A percentile compares a stretch with the other conserved stretches of the same genome.
Conservation (phyloP, 2,888 invertebrate species). For the Lutraria lutraria region DNA sequence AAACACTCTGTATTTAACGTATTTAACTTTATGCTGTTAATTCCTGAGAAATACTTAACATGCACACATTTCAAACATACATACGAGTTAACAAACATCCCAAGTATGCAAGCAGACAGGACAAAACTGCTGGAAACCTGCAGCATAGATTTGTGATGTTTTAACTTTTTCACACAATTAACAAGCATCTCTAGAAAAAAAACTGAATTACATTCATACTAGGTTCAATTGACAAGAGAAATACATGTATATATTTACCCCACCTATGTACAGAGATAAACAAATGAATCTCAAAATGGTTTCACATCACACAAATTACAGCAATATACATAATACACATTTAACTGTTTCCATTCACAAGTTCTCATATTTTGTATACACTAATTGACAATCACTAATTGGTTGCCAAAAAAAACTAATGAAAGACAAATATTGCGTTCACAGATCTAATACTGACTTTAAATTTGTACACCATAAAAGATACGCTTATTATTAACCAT, state of each 20-base stretch:
- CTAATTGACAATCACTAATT: not conserved
- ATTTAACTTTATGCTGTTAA: not conserved
- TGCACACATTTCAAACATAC: not conserved
- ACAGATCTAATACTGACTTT: not conserved
- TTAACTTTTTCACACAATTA: not conserved
- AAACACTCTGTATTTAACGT: too few species aligned
- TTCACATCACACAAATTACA: not conserved
- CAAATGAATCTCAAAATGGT: not conserved
- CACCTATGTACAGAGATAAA: not conserved
- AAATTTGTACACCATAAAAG: not conserved
- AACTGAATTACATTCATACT: not conserved
- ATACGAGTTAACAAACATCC: not conserved
- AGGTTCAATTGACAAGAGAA: not conserved
- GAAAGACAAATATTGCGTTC: not conserved
- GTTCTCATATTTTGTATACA: not conserved
- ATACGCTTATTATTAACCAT: not conserved
- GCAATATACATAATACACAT: not conserved
- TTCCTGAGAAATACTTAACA: constrained; percentile 12
- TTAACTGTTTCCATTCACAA: not conserved
- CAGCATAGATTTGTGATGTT: not conserved
- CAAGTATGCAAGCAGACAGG: not conserved
- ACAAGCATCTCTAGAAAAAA: not conserved
- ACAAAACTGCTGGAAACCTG: not conserved
- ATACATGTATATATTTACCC: not conserved
- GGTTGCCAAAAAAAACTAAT: not conserved